A percentile compares a stretch with the other conserved stretches of the same genome.
phyloP scores from a whole-genome alignment of 2,113 vertebrate genomes.

The Pseudorasbora parva region DNA sequence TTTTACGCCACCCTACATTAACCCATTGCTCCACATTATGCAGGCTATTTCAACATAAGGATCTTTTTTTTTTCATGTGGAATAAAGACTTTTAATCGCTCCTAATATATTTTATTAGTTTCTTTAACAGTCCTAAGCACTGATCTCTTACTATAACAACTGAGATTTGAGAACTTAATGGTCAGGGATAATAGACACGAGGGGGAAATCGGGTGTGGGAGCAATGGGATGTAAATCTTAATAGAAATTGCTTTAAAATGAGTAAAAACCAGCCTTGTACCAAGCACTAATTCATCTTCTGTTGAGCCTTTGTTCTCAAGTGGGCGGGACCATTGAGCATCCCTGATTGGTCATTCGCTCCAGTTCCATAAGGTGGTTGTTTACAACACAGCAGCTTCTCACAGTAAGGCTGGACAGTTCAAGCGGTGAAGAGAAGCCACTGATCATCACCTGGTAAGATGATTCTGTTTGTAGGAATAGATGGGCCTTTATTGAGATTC shows the following conservation, averaged over 20 bases:
- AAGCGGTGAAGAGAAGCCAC: not conserved
- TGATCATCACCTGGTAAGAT: conserved; percentile 24
- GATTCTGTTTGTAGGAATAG: not conserved
- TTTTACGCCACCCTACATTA: not conserved
- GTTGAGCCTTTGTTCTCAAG: conserved; percentile 12
- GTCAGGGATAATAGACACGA: not conserved
- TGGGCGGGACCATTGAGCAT: conserved; percentile 1
- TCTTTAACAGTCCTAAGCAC: not conserved
- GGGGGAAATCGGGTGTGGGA: not conserved
- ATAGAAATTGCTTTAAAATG: conserved; percentile 1
- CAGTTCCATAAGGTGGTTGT: conserved; percentile 19
- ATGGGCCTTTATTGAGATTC: conserved; percentile 4
- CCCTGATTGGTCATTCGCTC: conserved; percentile 40
- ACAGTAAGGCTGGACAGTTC: not conserved
- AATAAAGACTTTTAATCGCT: not conserved
- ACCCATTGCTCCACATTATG: not conserved
- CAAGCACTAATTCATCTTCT: conserved; percentile 28
- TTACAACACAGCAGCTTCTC: not conserved
- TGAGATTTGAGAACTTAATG: not conserved
- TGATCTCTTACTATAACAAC: conserved; percentile 11
- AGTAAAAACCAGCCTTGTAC: not conserved
- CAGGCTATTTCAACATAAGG: not conserved
- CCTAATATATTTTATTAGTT: not conserved
- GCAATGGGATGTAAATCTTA: not conserved
- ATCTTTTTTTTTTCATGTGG: not conserved